A percentile compares a stretch with the other conserved stretches of the same genome.
phyloP scores from a whole-genome alignment of 64 coral and sea anemone genomes.

The Stichodactyla helianthus region DNA sequence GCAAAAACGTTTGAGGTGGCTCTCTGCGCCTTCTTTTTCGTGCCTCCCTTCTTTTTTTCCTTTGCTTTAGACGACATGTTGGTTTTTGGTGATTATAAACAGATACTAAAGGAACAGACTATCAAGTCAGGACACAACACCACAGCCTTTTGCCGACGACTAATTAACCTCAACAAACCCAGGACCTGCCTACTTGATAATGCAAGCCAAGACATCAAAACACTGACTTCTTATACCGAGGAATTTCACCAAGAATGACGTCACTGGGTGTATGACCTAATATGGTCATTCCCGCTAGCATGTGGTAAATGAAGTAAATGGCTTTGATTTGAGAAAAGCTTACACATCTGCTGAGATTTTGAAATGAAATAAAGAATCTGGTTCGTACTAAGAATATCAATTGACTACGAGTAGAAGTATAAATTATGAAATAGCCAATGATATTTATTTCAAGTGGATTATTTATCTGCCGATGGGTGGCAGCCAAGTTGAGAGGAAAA shows the following conservation, averaged over 20 bases:
- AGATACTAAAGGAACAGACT: background rate
- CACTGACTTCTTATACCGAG: background rate
- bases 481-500: background rate
- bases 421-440: background rate
- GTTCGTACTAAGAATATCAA: background rate
- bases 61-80: conserved; percentile 51
- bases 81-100: background rate
- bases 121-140: background rate
- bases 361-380: background rate
- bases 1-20: conserved; percentile 64
- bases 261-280: background rate
- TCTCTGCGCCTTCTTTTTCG: conserved; percentile 59
- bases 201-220: background rate
- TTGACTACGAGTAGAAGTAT: background rate
- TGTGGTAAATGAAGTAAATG: background rate
- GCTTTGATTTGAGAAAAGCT: background rate
- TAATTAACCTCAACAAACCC: background rate
- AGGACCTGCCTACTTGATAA: background rate
- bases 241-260: background rate
- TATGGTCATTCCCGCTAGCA: background rate
- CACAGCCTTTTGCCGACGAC: background rate
- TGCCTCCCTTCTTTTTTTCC: conserved; percentile 36
- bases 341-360: background rate
- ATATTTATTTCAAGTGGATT: background rate
- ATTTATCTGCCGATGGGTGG: background rate